Evolutionary conservation across 2,113 vertebrate genomes (phyloP).

Genomic region (Aegotheles bennettii): DNA sequence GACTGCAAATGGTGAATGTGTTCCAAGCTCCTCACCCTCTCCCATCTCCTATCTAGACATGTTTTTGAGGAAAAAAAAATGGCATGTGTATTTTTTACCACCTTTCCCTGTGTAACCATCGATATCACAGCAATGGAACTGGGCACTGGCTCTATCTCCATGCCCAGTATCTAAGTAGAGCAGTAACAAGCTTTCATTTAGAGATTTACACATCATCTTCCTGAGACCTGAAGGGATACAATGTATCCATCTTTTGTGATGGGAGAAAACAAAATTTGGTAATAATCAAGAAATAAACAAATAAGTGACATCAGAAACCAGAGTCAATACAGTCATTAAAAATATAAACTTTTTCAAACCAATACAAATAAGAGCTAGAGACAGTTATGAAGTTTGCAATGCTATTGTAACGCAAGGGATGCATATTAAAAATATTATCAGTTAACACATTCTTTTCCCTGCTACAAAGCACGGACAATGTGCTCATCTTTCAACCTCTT

Average conservation of each 20-base stretch:
- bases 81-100: background rate
- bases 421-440: background rate
- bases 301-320: background rate
- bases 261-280: background rate
- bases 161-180: background rate
- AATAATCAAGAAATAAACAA: background rate
- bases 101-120: background rate
- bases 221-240: background rate
- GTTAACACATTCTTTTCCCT: background rate
- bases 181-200: background rate
- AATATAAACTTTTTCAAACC: background rate
- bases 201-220: background rate
- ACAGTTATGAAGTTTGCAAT: background rate
- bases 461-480: rapidly evolving
- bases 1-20: background rate
- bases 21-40: background rate
- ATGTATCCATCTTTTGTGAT: background rate
- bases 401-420: background rate
- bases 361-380: background rate
- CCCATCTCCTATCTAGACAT: background rate
- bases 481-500: background rate
- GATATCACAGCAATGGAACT: background rate
- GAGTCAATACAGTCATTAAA: background rate
- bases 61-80: background rate
- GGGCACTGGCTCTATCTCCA: background rate